phyloP scores from a whole-genome alignment of 2,797 vertebrate species.

The Gymnothorax javanicus region DNA sequence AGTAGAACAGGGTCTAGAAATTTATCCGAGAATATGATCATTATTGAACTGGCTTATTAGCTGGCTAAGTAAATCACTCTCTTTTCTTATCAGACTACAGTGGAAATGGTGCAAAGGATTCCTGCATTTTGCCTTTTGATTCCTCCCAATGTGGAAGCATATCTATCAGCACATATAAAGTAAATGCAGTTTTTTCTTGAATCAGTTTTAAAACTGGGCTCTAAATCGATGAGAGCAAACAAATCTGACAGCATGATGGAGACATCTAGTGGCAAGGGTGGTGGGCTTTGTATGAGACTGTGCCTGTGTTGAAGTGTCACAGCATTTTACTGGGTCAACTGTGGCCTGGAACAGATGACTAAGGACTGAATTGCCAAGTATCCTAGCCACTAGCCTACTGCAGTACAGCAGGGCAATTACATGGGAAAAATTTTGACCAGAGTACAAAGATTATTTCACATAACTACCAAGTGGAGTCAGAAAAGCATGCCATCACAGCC shows the following conservation, averaged over 20 bases:
- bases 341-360: neutral
- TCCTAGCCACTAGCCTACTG: too few relatives aligned
- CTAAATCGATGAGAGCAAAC: neutral
- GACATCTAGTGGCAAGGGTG: slow-evolving; percentile 1
- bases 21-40: too few relatives aligned
- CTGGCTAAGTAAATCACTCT: neutral
- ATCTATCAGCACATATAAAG: neutral
- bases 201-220: neutral
- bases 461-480: neutral
- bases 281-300: neutral
- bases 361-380: neutral
- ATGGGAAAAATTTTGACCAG: too few relatives aligned
- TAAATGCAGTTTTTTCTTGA: neutral
- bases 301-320: neutral
- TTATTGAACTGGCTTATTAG: too few relatives aligned
- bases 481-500: neutral
- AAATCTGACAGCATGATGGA: slow-evolving; percentile 10
- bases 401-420: too few relatives aligned
- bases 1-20: too few relatives aligned
- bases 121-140: neutral
- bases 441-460: too few relatives aligned
- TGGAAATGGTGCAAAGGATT: neutral
- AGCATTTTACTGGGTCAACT: neutral
- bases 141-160: neutral
- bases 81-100: neutral